phyloP scores from a whole-genome alignment of 1,140 invertebrate species.

The Colletes gigas region DNA sequence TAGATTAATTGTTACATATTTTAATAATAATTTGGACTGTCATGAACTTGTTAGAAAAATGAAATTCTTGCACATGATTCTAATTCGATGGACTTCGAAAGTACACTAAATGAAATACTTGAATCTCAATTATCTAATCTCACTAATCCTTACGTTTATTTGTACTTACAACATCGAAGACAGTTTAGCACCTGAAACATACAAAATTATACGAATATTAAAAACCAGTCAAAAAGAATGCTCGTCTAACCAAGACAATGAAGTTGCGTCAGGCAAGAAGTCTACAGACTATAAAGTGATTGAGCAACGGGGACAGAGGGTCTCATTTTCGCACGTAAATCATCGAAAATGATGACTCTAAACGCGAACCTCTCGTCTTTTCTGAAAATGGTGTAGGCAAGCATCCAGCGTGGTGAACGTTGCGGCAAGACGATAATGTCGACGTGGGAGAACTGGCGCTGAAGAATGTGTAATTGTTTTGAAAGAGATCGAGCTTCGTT shows the following conservation, averaged over 20 bases:
- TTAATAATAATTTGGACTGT: no score
- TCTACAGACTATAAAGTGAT: not conserved
- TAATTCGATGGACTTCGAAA: no score
- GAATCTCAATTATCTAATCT: no score
- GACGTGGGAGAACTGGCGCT: slow-evolving; percentile 73
- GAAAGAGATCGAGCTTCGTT: slow-evolving; percentile 70
- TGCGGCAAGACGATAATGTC: slow-evolving; percentile 63
- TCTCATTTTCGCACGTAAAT: not conserved
- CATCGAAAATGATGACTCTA: not conserved
- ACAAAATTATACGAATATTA: not conserved
- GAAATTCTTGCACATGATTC: no score
- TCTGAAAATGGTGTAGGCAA: slow-evolving; percentile 42
- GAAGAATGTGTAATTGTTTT: slow-evolving; percentile 78
- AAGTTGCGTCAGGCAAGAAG: no score
- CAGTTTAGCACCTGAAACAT: not conserved
- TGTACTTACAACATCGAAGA: not conserved
- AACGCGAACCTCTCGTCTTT: slow-evolving; percentile 4
- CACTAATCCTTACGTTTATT: no score
- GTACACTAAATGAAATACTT: no score
- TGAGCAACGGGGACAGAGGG: not conserved
- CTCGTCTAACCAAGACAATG: not conserved
- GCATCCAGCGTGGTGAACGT: slow-evolving; percentile 5
- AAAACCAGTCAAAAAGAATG: not conserved
- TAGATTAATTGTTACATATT: no score
- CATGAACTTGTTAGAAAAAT: no score